Base-by-base conservation (phyloP, 2,797 vertebrate species). In the Loris lydekkerianus region DNA sequence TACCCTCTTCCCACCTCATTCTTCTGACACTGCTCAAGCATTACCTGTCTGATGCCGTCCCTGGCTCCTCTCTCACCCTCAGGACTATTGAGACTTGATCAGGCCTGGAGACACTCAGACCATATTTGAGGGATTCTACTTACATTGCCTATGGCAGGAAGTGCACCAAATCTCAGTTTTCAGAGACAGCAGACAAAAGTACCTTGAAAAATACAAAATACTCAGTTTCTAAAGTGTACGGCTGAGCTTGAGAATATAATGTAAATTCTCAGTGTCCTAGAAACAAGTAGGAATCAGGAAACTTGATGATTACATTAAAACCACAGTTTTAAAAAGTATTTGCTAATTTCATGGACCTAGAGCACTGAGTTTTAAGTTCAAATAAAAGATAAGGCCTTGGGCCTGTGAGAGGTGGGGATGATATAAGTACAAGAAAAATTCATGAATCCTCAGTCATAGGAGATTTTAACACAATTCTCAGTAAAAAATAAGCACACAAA, bases 161-260 rank as follows among this genome's bases (percentile, higher is more conserved):
- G 81, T 81, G 17, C 56, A 75, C 78, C 34, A 78, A 93, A 72
- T 43, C 37, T 84, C 53, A 63, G 3, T 88, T 92, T 92, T 83
- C 56, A 91, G 93, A 72, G 11, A 43, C 20, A 10, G 40, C 14
- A 46, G 49, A 75, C n/a, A 49, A 65, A 84, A 82, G 27, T 58
- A 37, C 17, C 53, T 90, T 95, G n/a, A 94, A 90, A 95, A 85
- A 34, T 46, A 81, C 7, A 40, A 69, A 75, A 80, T 65, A 89
- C 5, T 73, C 31, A 49, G 1, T 61, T 97, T 86, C 80, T 93
- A 91, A 83, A 92, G 84, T 86, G 20, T 3, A 18, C 40, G 49
- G 9, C 40, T 60, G 70, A 82, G 13, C 9, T 90, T 40, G 82
- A 82, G 53, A 91, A 43, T n/a, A n/a, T 56, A 78, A 58, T 53